Percentiles rank a stretch among this genome's conserved stretches.
phyloP scores from a whole-genome alignment of 1,140 invertebrate genomes.

The Brachionus paranguensis region DNA sequence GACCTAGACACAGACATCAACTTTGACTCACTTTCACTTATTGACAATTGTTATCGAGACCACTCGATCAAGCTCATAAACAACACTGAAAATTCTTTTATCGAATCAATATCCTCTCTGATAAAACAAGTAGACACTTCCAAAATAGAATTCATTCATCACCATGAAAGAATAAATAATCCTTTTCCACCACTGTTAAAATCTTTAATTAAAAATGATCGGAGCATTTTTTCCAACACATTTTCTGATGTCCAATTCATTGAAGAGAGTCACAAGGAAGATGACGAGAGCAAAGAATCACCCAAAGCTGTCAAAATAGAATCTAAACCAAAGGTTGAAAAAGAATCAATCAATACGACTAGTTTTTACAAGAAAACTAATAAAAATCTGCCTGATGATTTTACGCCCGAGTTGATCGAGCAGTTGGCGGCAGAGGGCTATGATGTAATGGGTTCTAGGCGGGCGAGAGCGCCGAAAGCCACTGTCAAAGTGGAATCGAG shows the following conservation, averaged over 20 bases:
- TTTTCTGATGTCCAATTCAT: not conserved
- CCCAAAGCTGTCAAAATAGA: not conserved
- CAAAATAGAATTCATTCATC: not conserved
- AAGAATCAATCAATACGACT: not conserved
- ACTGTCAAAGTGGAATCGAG: not conserved
- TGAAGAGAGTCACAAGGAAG: not conserved
- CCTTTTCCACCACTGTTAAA: not conserved
- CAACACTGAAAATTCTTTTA: not conserved
- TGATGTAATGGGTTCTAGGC: not conserved
- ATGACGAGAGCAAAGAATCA: not conserved
- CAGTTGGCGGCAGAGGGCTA: conserved; percentile 24
- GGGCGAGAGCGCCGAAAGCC: not conserved
- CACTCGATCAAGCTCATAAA: not conserved
- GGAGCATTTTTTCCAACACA: not conserved
- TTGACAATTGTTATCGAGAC: not conserved
- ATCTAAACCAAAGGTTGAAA: not conserved
- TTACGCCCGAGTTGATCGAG: conserved; percentile 33
- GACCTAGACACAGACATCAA: not conserved
- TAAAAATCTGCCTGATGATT: conserved; percentile 8
- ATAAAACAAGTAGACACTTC: not conserved
- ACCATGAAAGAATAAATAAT: not conserved
- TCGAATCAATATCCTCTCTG: not conserved
- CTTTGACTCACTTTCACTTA: not conserved
- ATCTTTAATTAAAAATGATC: not conserved
- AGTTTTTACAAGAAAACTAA: not conserved